These are phyloP conservation scores for Drosophila rubida DNA, from an alignment of 2,888 invertebrate genomes.

Conservation along the genomic window DNA sequence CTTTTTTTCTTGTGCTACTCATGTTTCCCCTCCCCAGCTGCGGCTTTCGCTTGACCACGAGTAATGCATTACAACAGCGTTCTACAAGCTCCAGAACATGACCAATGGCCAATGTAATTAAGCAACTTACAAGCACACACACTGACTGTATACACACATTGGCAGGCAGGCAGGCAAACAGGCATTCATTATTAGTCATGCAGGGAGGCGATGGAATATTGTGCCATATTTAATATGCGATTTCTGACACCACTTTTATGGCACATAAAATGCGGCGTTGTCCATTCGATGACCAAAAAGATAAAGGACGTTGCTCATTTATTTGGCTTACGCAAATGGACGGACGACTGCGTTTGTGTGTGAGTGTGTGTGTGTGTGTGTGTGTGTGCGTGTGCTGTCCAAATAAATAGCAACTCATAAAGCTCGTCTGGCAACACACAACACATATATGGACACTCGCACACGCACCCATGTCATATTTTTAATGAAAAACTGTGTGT, in stretches of 20 bases:
- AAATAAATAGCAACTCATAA: conserved; percentile 74
- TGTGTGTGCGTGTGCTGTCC: conserved; percentile 38
- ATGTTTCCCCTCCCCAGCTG: conserved; percentile 14
- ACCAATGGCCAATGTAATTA: conserved; percentile 70
- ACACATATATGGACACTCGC: conserved; percentile 13
- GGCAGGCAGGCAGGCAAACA: conserved; percentile 18
- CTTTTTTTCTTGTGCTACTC: not conserved
- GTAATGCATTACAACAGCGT: conserved; percentile 73
- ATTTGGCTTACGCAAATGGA: conserved; percentile 77
- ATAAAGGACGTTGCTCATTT: conserved; percentile 70
- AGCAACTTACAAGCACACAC: conserved; percentile 66
- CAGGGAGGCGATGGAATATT: conserved; percentile 35
- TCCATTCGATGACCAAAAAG: conserved; percentile 56
- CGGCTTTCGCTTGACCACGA: conserved; percentile 59
- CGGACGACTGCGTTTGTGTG: not conserved
- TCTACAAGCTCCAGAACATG: conserved; percentile 50
- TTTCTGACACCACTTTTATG: conserved; percentile 71
- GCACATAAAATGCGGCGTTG: conserved; percentile 46
- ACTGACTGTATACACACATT: conserved; percentile 24
- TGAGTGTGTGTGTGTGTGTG: not conserved
- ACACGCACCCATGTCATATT: conserved; percentile 43
- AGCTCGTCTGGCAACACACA: conserved; percentile 33
- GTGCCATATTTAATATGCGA: conserved; percentile 75
- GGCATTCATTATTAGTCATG: conserved; percentile 63
- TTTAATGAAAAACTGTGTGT: conserved; percentile 56